Evolutionary conservation across 2,797 vertebrate genomes (phyloP), one percentile per base, ranked within the genome.

Genomic region (Oryzias dopingdopingensis): DNA sequence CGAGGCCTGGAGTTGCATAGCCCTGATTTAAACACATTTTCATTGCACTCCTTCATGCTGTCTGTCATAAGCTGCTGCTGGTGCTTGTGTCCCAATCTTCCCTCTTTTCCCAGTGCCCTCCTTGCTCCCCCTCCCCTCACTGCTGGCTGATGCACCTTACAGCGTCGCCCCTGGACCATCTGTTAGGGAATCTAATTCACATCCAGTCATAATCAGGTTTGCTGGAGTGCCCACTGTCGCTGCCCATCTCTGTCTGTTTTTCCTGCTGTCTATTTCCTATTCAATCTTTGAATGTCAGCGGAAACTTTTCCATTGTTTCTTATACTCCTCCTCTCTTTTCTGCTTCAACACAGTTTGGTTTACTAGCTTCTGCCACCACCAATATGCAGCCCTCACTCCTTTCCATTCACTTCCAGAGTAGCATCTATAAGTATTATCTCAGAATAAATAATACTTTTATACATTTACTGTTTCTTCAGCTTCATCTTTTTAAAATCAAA

Each of bases 171-270:
- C 86, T 75, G 89, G 92, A 90, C 96, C 96, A 98, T 99, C 96
- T 98, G 96, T 95, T 97, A 94, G 93, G 93, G 95, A 95, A 99
- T 95, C 96, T 96, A 95, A 98, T 99, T 96, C 96, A 93, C 94
- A 95, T 94, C 93, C 92, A 87, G 86, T 91, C 91, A 91, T 96
- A 96, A 98, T 96, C 95, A 93, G 94, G 94, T 97, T 96, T 96
- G 91, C 93, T 91, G 92, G 95, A 95, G 95, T 92, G 94, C 93
- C 96, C 93, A 93, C 92, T 93, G 82, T 85, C 69, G 76, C 79
- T 76, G 44, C 49, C 64, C 71, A 50, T 72, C 62, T 76, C 50
- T 73, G 74, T 74, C 42, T 49, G 53, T 16, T 46, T 60, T 73
- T 67, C 53, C 42, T 49, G 26, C 61, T 40, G 49, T 52, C 53